Evolutionary conservation across 2,113 vertebrate genomes (phyloP).

Genomic region (Donacobius atricapilla): DNA sequence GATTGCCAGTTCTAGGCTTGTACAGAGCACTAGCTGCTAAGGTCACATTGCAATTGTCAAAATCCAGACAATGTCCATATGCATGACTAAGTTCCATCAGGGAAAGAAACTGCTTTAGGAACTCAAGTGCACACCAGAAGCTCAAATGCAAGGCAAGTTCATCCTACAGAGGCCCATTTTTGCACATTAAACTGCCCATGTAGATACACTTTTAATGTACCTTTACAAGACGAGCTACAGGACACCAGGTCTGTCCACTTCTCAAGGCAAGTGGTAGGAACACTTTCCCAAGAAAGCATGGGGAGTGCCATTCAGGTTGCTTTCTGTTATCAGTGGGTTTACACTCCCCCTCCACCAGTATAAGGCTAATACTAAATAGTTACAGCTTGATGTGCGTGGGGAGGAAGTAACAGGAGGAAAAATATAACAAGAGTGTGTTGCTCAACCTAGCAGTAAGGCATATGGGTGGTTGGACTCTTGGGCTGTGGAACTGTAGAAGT

Average conservation of each 20-base stretch:
- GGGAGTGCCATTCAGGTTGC: background rate
- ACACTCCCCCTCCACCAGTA: background rate
- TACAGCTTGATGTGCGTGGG: background rate
- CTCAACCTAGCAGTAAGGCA: background rate
- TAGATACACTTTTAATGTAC: background rate
- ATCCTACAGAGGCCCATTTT: background rate
- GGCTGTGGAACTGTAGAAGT: background rate
- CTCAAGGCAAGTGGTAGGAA: background rate
- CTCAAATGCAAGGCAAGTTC: background rate
- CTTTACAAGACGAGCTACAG: background rate
- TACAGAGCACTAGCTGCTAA: background rate
- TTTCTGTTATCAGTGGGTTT: background rate
- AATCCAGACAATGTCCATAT: background rate
- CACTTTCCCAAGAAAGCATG: background rate
- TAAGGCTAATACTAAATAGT: background rate
- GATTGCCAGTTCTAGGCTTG: background rate
- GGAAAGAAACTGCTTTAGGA: background rate
- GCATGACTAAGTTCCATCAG: background rate
- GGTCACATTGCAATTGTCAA: background rate
- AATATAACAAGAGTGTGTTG: background rate
- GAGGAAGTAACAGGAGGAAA: background rate
- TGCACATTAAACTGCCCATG: background rate
- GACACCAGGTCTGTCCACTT: background rate
- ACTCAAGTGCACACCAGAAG: background rate
- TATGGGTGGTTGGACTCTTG: rapidly evolving